Evolutionary conservation across 1,140 invertebrate genomes (phyloP).

Genomic region (Gryon sp.): DNA sequence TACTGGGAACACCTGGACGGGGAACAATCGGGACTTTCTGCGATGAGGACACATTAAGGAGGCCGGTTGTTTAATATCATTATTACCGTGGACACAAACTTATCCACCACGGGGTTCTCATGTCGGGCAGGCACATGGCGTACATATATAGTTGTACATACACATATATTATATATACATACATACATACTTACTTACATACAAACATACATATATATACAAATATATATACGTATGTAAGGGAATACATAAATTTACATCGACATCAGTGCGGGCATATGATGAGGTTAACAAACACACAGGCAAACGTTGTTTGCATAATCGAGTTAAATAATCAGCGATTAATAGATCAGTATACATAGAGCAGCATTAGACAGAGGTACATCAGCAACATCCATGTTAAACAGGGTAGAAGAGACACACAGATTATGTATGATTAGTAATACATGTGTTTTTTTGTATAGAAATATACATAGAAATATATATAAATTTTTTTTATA

Average conservation of each 20-base stretch:
- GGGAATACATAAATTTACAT: constrained; percentile 37
- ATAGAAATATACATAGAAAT: constrained; percentile 25
- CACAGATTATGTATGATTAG: constrained; percentile 57
- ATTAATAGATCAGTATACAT: constrained; percentile 71
- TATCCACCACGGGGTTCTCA: constrained; percentile 6
- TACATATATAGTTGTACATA: too few species aligned
- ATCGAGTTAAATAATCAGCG: constrained; percentile 65
- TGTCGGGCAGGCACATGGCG: constrained; percentile 11
- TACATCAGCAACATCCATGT: constrained; percentile 78
- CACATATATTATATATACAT: constrained; percentile 42
- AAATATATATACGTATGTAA: constrained; percentile 47
- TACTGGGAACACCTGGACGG: constrained; percentile 40
- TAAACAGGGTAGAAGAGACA: constrained; percentile 65
- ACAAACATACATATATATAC: constrained; percentile 10
- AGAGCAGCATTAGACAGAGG: constrained; percentile 79
- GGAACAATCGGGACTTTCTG: constrained; percentile 33
- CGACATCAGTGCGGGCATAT: constrained; percentile 46
- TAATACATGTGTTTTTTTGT: constrained; percentile 49
- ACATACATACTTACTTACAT: constrained; percentile 36
- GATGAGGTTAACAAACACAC: constrained; percentile 57
- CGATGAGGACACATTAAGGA: constrained; percentile 38
- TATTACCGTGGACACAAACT: constrained; percentile 11
- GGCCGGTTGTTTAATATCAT: constrained; percentile 26
- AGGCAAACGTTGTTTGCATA: constrained; percentile 62
- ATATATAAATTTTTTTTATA: constrained; percentile 20